These are phyloP conservation scores for Nyctereutes procyonoides DNA, from an alignment of 2,113 vertebrate species.

Conservation along the genomic window DNA sequence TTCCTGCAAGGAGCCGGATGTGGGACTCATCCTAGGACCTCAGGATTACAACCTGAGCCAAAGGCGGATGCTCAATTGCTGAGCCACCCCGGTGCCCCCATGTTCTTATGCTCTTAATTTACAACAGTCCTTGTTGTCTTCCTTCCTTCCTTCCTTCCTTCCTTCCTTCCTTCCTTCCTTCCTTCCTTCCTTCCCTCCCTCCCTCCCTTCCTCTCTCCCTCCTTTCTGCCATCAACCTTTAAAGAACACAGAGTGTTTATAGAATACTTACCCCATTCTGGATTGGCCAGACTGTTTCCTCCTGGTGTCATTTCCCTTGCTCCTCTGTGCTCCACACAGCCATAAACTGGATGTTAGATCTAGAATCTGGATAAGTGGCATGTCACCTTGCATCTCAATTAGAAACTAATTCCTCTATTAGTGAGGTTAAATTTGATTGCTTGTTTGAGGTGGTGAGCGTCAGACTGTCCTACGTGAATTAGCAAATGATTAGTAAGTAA, in stretches of 20 bases:
- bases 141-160: no score
- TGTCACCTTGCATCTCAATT: background rate
- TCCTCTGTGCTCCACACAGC: background rate
- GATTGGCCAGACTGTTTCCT: background rate
- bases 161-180: no score
- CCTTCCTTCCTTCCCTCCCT: no score
- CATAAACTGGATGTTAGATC: background rate
- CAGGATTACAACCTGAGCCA: no score
- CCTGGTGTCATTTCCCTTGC: background rate
- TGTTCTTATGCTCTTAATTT: background rate
- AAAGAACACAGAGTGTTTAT: background rate
- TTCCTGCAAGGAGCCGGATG: no score
- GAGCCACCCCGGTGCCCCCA: no score
- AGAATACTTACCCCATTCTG: background rate
- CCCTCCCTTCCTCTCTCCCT: background rate
- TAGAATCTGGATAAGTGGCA: background rate
- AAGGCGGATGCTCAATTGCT: no score
- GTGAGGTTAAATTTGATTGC: background rate
- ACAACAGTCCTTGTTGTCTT: background rate
- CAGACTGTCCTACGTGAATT: background rate
- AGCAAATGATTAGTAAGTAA: background rate
- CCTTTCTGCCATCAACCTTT: background rate
- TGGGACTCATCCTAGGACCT: no score
- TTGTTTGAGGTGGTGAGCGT: background rate
- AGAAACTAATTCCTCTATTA: background rate